Base-by-base conservation (phyloP, 2,113 vertebrate species). In the Paramormyrops kingsleyae region DNA sequence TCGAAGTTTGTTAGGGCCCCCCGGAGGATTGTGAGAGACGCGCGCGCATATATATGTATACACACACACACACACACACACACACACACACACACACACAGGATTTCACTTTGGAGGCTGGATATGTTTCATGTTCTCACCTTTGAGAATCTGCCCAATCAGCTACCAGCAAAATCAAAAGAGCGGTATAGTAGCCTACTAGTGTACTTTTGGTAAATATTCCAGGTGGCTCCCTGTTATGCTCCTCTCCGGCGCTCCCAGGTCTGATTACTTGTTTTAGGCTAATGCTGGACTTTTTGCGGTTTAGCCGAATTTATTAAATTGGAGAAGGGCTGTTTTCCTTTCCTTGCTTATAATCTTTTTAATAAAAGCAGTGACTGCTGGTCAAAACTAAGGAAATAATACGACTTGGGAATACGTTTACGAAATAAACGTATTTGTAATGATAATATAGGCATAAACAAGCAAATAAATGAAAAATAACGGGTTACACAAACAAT, bases 1-100 rank as follows among this genome's bases (percentile, higher is more conserved):
- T 90, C 83, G 56, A 90, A 89, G 89, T 92, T 92, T 91, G 88
- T 91, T 92, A 92, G 91, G 91, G 92, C 49, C 46, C 87, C 90
- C 90, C 90, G 21, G 49, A 89, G 87, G 90, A 86, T 87, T 83
- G 15, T 31, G 21, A 91, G 83, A 56, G 85, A 56, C 88, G 89
- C 44, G 53, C 70, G 50, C 50, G 4, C 4, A 17, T 17, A 52
- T 52, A 52, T 52, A 52, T 52, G 0, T 0, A 17, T 17, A n/a
- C n/a, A n/a, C n/a, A n/a, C n/a, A n/a, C n/a, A n/a, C n/a, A n/a
- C n/a, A n/a, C n/a, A n/a, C n/a, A n/a, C n/a, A n/a, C n/a, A n/a
- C n/a, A n/a, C n/a, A n/a, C n/a, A n/a, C n/a, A n/a, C n/a, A n/a
- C n/a, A n/a, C n/a, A n/a, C n/a, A n/a, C n/a, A n/a, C n/a, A n/a